Base-by-base conservation (phyloP, 2,888 invertebrate genomes). In the Colostygia pectinataria region DNA sequence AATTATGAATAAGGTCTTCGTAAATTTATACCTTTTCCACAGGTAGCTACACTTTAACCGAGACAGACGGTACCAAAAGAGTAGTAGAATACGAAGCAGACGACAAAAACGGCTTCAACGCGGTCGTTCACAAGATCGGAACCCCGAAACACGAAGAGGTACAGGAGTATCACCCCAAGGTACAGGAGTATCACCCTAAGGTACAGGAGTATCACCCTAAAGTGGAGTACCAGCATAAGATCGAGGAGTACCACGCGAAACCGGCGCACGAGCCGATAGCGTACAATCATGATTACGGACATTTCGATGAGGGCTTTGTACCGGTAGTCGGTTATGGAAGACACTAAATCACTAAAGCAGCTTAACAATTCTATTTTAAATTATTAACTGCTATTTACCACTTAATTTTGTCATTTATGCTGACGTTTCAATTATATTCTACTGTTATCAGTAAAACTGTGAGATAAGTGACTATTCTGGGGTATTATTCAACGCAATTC, bases 61-160 rank as follows among this genome's bases (percentile, higher is more conserved):
- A 92, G 60, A 91, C 91, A 0, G 92, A 92, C 70, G 92, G 92
- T 9, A 92, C 92, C 0, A 91, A 92, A 67, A 84, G 92, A 59
- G 79, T 92, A 24, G 91, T 92, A 18, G 91, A 92, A 72, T 92
- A 92, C 77, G 91, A 91, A 53, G 91, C 92, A 0, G 92, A 92
- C 66, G 91, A 92, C 66, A 91, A 92, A 54, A 91, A 91, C 72
- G 92, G 92, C 0, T 92, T 92, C 79, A 92, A 92, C 67, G 92
- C 92, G 0, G 84, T 92, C 18, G 92, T 92, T 0, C 92, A 92
- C 77, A 91, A 83, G 60, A 91, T 92, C 33, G 91, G 92, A 7
- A 79, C 75, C 0, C 88, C 82, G 4, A 79, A 82, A 57, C 78
- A 74, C 25, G 77, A 80, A 7, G 60, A n/a, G n/a, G n/a, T n/a